phyloP scores from a whole-genome alignment of 2,113 vertebrate species.

The Phalacrocorax brasilianus region DNA sequence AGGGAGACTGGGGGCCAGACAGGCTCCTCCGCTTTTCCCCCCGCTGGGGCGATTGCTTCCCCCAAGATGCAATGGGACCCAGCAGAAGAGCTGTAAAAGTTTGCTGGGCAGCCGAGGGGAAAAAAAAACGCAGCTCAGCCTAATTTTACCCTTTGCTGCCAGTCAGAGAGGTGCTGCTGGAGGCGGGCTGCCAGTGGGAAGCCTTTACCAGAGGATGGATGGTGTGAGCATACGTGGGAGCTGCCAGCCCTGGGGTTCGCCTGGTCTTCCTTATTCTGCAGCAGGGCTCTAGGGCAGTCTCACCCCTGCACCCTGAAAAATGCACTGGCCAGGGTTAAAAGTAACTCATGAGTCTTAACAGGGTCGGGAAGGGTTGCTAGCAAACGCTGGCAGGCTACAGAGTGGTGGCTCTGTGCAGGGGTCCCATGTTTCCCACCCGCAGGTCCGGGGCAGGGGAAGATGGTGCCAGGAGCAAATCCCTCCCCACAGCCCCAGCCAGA shows the following conservation, averaged over 20 bases:
- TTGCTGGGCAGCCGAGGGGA: neutral
- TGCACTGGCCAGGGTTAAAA: neutral
- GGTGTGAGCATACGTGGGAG: neutral
- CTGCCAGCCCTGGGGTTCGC: neutral
- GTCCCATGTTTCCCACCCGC: fast-evolving
- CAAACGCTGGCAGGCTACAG: fast-evolving
- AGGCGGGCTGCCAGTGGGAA: neutral
- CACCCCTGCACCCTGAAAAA: neutral
- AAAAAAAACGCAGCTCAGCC: neutral
- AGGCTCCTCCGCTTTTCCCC: neutral
- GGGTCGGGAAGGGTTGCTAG: neutral
- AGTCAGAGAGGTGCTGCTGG: neutral
- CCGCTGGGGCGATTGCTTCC: neutral
- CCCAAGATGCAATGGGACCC: neutral
- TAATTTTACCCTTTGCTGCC: neutral
- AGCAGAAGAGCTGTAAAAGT: neutral
- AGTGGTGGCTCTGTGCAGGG: fast-evolving
- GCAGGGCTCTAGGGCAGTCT: neutral
- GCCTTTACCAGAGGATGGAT: neutral
- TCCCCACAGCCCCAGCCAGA: neutral
- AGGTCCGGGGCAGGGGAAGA: fast-evolving
- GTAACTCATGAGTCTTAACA: neutral
- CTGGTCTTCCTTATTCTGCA: fast-evolving
- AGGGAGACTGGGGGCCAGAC: neutral
- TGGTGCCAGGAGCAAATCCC: neutral